Evolutionary conservation across 2,888 invertebrate genomes (phyloP), one percentile per base, ranked within the genome.

Genomic region (Trichogramma dendrolimi): DNA sequence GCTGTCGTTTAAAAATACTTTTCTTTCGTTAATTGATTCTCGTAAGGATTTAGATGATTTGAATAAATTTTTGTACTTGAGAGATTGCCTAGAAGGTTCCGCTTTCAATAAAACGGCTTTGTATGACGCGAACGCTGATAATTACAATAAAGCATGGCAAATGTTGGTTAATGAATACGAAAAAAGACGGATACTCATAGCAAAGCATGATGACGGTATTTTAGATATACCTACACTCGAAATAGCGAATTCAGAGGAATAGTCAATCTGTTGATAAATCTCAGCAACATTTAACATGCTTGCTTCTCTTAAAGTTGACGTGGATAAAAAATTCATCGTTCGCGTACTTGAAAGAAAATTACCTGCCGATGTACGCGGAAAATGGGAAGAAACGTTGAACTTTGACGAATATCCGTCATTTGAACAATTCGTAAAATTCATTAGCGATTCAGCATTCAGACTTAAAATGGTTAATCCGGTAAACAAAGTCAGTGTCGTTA

Each of bases 31-130:
- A n/a, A n/a, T n/a, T n/a, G n/a, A n/a, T n/a, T n/a, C n/a, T n/a
- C n/a, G n/a, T n/a, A n/a, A n/a, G n/a, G n/a, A n/a, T n/a, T n/a
- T n/a, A n/a, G n/a, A n/a, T n/a, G n/a, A n/a, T n/a, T n/a, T n/a
- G n/a, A n/a, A n/a, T n/a, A 67, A 65, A 51, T 64, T 64, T 49
- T 44, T 60, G 10, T 61, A 63, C 42, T 57, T 67, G 49, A 61
- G 58, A 60, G 54, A 51, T n/a, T 41, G 57, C 1, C 46, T 67
- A 41, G 39, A 44, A 5, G 61, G 60, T 1, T 62, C 60, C 7
- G 67, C 67, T 3, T 51, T 60, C 6, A 62, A 60, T 27, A 60
- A 61, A 39, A 11, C 65, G 7, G 10, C 42, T 5, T 8, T 62
- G n/a, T 61, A 57, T 55, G 56, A 61, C 38, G 49, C 55, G 5